Evolutionary conservation across 1,140 invertebrate genomes (phyloP).

Genomic region (Drosophila burlai): DNA sequence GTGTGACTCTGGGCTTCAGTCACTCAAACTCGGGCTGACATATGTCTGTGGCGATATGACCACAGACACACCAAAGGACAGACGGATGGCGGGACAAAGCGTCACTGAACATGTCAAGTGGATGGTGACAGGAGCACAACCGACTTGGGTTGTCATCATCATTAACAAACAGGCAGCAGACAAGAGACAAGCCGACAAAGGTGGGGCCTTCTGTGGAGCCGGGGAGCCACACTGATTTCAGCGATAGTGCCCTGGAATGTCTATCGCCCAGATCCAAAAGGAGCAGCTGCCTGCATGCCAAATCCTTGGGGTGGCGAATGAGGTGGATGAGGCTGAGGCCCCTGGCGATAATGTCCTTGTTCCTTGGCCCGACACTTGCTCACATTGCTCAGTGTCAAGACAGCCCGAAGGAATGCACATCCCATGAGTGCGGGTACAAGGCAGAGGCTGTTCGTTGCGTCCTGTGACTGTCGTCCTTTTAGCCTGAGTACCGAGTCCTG

Average conservation of each 20-base stretch:
- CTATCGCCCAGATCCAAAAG: constrained; percentile 24
- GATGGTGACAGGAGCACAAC: constrained; percentile 50
- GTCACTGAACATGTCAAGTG: constrained; percentile 39
- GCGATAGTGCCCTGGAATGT: constrained; percentile 30
- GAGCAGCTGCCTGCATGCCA: constrained; percentile 21
- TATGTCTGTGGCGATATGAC: constrained; percentile 41
- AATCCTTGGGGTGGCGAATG: background rate
- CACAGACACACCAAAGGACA: constrained; percentile 26
- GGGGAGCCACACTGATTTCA: constrained; percentile 33
- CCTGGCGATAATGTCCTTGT: constrained; percentile 33
- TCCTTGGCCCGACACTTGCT: constrained; percentile 39
- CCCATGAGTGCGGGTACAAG: constrained; percentile 9
- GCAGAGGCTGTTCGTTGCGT: constrained; percentile 16
- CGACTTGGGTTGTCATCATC: constrained; percentile 44
- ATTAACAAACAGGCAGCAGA: constrained; percentile 37
- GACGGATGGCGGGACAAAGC: constrained; percentile 39
- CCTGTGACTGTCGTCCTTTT: constrained; percentile 16
- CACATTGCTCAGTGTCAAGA: constrained; percentile 40
- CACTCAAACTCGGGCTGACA: constrained; percentile 40
- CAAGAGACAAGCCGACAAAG: constrained; percentile 22
- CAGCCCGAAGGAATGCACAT: constrained; percentile 38
- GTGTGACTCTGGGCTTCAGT: constrained; percentile 27
- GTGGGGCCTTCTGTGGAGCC: constrained; percentile 8
- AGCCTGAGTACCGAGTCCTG: constrained; percentile 3
- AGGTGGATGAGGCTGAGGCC: background rate